Conservation (phyloP, 1,140 invertebrate species). For the Proales similis region DNA sequence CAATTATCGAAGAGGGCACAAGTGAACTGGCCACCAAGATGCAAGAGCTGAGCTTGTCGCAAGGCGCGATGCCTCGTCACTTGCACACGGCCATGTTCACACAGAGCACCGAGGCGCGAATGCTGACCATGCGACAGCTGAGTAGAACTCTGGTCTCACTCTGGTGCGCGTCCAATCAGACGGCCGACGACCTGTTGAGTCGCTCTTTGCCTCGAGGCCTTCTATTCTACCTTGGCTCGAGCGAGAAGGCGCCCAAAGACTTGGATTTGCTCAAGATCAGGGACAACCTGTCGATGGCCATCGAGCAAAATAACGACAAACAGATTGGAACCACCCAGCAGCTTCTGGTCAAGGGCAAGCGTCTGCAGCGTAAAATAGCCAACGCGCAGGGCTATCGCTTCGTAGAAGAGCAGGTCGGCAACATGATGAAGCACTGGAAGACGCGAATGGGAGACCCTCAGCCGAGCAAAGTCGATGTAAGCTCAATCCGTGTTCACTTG, state of each 20-base stretch:
- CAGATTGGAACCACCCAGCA: slow-evolving; percentile 1
- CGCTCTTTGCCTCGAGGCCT: slow-evolving; percentile 79
- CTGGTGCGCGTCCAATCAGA: slow-evolving; percentile 91
- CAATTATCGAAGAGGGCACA: slow-evolving; percentile 93
- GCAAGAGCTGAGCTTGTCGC: slow-evolving; percentile 88
- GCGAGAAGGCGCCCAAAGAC: slow-evolving; percentile 71
- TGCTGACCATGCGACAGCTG: slow-evolving; percentile 73
- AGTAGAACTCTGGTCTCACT: slow-evolving; percentile 89
- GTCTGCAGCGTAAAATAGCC: slow-evolving; percentile 10
- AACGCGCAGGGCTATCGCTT: slow-evolving; percentile 14
- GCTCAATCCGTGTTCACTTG: too few species aligned
- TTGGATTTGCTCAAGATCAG: slow-evolving; percentile 56
- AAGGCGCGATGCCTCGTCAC: slow-evolving; percentile 91
- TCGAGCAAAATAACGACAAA: slow-evolving; percentile 20
- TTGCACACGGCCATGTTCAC: slow-evolving; percentile 83
- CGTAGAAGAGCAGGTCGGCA: slow-evolving; percentile 33
- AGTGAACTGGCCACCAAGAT: slow-evolving; percentile 79
- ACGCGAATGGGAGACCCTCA: background rate
- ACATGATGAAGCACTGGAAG: slow-evolving; percentile 31
- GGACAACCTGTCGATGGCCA: slow-evolving; percentile 87
- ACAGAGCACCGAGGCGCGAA: slow-evolving; percentile 62
- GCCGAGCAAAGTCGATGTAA: background rate
- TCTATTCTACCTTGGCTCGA: slow-evolving; percentile 77
- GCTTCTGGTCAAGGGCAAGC: background rate
- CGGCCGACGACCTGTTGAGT: slow-evolving; percentile 75